Base-by-base conservation (phyloP, 2,797 vertebrate genomes). In the Periophthalmus magnuspinnatus region DNA sequence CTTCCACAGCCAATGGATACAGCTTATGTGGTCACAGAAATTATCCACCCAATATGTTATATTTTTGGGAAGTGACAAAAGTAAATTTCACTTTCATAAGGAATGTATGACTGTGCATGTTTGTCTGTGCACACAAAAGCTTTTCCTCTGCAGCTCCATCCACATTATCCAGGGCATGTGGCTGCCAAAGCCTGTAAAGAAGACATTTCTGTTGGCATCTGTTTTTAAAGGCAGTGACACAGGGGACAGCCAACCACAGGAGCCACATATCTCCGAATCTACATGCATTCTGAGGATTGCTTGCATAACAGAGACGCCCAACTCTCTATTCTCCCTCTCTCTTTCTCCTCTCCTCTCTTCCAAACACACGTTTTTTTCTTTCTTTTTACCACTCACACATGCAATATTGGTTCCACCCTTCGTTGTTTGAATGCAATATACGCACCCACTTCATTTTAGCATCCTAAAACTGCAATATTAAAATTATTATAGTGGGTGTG, bases 181-280 rank as follows among this genome's bases (percentile, higher is more conserved):
- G 86, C 86, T 86, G 84, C 84, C 86, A 81, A 85, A 85, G 77
- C 72, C 81, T 77, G 84, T 90, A 91, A 91, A 92, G 87, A 91
- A 90, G 88, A 93, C 86, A 79, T 90, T 92, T 92, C 86, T 89
- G 78, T 89, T 92, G 89, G 91, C 91, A 84, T 86, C 79, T 83
- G 82, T 80, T 82, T 90, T 90, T 86, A 84, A 87, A 84, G 83
- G 82, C 87, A 87, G 90, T 89, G 92, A 92, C 89, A 91, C 83
- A 85, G 86, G 86, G 88, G 91, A 93, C 91, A 93, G 89, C 90
- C 84, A 87, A 92, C 91, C 89, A 85, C 90, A 90, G 88, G 86
- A 93, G 90, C 85, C 86, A 82, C 89, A 91, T 87, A 86, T 88
- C 86, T 82, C 85, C 87, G 79, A 89, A 76, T 78, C 81, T 80